These are phyloP conservation scores for Agapornis roseicollis DNA, from an alignment of 2,113 vertebrate genomes.

Conservation along the genomic window DNA sequence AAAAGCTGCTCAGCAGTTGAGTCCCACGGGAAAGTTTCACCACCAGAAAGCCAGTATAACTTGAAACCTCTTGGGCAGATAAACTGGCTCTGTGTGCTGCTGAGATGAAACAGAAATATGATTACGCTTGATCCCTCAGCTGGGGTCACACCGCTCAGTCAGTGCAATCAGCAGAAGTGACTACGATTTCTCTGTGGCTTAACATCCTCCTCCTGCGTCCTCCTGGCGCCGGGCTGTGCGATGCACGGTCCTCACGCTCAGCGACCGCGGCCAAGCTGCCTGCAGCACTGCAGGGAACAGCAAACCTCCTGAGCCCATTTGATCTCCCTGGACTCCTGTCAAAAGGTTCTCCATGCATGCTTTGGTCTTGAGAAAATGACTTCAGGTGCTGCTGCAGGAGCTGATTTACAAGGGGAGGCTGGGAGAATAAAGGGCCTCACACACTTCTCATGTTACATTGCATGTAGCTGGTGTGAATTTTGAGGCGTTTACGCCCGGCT, in stretches of 20 bases:
- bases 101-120: conserved; percentile 28
- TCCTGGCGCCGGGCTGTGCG: not conserved
- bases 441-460: conserved; percentile 42
- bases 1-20: not conserved
- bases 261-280: not conserved
- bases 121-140: not conserved
- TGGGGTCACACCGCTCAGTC: not conserved
- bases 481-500: not conserved
- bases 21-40: not conserved
- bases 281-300: not conserved
- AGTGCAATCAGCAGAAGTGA: not conserved
- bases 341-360: conserved; percentile 27
- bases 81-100: not conserved
- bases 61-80: not conserved
- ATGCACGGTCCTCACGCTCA: not conserved
- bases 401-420: conserved; percentile 56
- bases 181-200: not conserved
- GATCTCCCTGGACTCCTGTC: not conserved
- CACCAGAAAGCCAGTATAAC: not conserved
- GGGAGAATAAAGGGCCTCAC: conserved; percentile 48
- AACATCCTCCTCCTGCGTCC: accelerated
- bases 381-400: conserved; percentile 47
- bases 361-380: conserved; percentile 36
- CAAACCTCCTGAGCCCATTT: conserved; percentile 1
- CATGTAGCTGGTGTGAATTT: conserved; percentile 37